Base-by-base conservation (phyloP, 1,140 invertebrate genomes). In the Anoplophora glabripennis region DNA sequence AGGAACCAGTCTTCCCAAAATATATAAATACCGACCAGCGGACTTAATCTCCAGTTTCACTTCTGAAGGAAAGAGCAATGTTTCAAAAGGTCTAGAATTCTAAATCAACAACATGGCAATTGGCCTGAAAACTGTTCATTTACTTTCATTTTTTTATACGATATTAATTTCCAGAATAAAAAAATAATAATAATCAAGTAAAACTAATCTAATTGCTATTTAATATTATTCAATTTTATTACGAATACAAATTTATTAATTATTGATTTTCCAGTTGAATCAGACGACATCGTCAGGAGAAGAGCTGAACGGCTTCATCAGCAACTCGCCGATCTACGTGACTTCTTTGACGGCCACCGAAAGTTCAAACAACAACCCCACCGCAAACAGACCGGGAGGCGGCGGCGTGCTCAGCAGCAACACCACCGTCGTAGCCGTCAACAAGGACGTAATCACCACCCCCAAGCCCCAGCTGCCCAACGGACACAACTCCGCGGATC, bases 311-410 rank as follows among this genome's bases (percentile, higher is more conserved):
- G 86, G 86, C 14, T 85, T 88, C 72, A 86, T 88, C 61, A 85
- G 85, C 64, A 86, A 82, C 72, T 85, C 85, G 34, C 86, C 88
- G 17, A 89, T 91, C 57, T 91, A 90, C 79, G 88, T 90, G 55
- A 90, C 88, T 48, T 89, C 87, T 52, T 84, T 86, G 59, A 83
- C 81, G 67, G 83, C 84, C 66, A 84, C 83, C 68, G 83, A 84
- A 65, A 73, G 77, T 78, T 54, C 76, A 74, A 70, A 77, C 76
- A 66, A 79, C 76, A 77, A 76, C 59, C 73, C 65, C 66, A 70
- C 65, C 65, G 68, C 57, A 73, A 69, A 59, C 67, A 73, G 57
- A 49, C 37, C 49, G 38, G 48, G 59, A 46, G 52, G 59, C 53
- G 62, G 56, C 52, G 28, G 54, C 66, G 61, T 65, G 42, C 63